phyloP scores from a whole-genome alignment of 2,113 vertebrate genomes.

The Mus pahari region DNA sequence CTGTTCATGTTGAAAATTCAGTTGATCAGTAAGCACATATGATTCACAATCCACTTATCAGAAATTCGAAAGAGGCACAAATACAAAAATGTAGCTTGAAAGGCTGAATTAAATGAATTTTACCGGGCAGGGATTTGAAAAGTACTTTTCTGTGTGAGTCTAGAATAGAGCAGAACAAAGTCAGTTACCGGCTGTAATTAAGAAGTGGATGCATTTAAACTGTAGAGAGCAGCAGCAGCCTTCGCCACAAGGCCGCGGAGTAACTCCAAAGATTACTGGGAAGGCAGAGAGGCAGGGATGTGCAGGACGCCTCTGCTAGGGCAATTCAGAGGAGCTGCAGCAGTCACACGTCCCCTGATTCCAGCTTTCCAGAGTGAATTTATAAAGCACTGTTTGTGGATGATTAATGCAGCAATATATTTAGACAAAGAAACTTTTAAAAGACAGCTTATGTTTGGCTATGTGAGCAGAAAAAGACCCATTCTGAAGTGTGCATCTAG shows the following conservation, averaged over 20 bases:
- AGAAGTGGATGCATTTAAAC: constrained; percentile 94
- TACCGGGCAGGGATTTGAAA: constrained; percentile 87
- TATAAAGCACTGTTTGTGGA: constrained; percentile 85
- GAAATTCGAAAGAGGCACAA: constrained; percentile 86
- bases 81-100: constrained; percentile 83
- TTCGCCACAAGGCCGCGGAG: constrained; percentile 91
- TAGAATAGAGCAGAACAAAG: constrained; percentile 88
- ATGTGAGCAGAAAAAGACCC: constrained; percentile 84
- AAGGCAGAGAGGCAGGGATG: constrained; percentile 85
- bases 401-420: constrained; percentile 85
- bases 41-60: constrained; percentile 89
- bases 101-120: constrained; percentile 88
- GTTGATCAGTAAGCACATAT: constrained; percentile 88
- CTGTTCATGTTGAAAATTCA: constrained; percentile 84
- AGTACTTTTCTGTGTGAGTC: constrained; percentile 86
- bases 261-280: constrained; percentile 86
- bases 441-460: constrained; percentile 84
- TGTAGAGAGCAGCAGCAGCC: constrained; percentile 99
- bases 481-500: constrained; percentile 83
- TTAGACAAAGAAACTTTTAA: constrained; percentile 86
- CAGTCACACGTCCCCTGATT: constrained; percentile 82
- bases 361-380: constrained; percentile 84
- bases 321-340: constrained; percentile 82
- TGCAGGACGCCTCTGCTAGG: constrained; percentile 84
- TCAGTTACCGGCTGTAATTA: constrained; percentile 92